phyloP scores from a whole-genome alignment of 2,113 vertebrate species.

The Speoplatyrhinus poulsoni region DNA sequence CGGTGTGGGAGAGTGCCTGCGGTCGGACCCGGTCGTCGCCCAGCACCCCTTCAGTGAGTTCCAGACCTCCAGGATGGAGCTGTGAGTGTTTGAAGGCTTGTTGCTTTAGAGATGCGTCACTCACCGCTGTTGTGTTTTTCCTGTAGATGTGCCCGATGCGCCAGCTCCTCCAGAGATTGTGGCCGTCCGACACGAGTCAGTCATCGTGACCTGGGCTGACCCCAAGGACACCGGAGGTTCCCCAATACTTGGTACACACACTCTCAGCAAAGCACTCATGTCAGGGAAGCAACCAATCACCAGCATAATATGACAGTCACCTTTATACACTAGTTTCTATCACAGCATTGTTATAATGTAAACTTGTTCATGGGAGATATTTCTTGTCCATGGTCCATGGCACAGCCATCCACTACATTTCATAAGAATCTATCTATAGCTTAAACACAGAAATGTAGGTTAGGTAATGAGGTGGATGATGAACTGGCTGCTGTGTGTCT shows the following conservation, averaged over 20 bases:
- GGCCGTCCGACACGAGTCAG: slow-evolving; percentile 88
- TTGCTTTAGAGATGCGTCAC: slow-evolving; percentile 20
- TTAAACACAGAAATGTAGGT: not conserved
- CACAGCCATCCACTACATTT: no score
- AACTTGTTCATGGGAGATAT: no score
- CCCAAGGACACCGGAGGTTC: slow-evolving; percentile 93
- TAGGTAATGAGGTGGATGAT: not conserved
- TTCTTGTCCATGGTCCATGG: no score
- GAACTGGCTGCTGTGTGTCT: not conserved
- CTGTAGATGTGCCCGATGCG: slow-evolving; percentile 92
- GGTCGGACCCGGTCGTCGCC: slow-evolving; percentile 90
- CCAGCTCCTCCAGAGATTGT: slow-evolving; percentile 90
- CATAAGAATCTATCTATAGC: not conserved
- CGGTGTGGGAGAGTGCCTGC: slow-evolving; percentile 91
- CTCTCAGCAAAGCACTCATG: not conserved
- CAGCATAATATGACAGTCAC: no score
- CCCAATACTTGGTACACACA: slow-evolving; percentile 90
- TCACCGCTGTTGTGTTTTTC: not conserved
- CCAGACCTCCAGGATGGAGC: no score
- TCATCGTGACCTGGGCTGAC: slow-evolving; percentile 89
- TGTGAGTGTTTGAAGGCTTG: not conserved
- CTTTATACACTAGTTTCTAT: no score
- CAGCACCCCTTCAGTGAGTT: slow-evolving; percentile 96
- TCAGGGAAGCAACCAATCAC: no score
- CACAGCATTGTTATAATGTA: no score